Base-by-base conservation (phyloP, 2,888 invertebrate species). In the Emesis castigata region DNA sequence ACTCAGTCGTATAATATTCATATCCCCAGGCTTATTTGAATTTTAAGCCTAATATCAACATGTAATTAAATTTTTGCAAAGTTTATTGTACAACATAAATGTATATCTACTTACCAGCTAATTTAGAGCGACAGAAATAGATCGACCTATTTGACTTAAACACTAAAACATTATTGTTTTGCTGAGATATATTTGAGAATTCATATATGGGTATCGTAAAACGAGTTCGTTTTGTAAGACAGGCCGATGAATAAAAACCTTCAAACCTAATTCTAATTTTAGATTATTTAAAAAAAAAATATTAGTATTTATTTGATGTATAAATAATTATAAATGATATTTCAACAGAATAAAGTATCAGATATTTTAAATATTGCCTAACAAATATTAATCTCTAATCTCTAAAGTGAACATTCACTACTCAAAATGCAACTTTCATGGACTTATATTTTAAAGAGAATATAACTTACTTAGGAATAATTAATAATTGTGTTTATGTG, bases 11-110 rank as follows among this genome's bases (percentile, higher is more conserved):
- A 1, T n/a, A 11, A 6, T 44, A 44, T 44, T 44, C n/a, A 2
- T 44, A 7, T 44, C 39, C 44, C n/a, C n/a, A 44, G n/a, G 44
- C 16, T 22, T 58, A 6, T 22, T 11, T 56, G 11, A 5, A 7
- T 8, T 56, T 56, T 22, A 87, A 85, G 80, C 26, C 58, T 14
- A 26, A 58, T 11, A 20, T 56, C 2, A 3, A 14, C 20, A 1
- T 58, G 58, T 58, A 58, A 26, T 58, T 58, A 58, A 58, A 58
- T 58, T 22, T 58, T 58, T 58, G 58, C 26, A 61, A 61, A 61
- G 26, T 26, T n/a, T 26, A 61, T 61, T 22, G 58, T 58, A 58
- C 58, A 58, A 56, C 20, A 2, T 20, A 56, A 20, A 44, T 56
- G 6, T 61, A 61, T 61, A 61, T 61, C 58, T 61, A 58, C 53